Base-by-base conservation (phyloP, 1,140 invertebrate genomes). In the Mylabris phalerata region DNA sequence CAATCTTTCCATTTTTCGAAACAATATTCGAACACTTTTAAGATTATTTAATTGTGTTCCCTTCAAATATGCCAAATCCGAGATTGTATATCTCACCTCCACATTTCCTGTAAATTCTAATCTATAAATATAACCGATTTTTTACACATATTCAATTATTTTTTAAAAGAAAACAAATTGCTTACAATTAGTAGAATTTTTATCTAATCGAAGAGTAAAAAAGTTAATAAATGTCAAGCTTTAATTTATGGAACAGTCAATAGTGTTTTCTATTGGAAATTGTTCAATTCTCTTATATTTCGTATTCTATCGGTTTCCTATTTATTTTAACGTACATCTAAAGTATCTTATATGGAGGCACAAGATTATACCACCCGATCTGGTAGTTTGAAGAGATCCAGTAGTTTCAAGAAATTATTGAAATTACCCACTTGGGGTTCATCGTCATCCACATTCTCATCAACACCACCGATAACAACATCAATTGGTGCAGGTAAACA, bases 321-420 rank as follows among this genome's bases (percentile, higher is more conserved):
- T 19, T 19, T 19, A 19, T 19, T 19, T 19, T 19, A 19, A 19
- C 19, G 19, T 19, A 19, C 32, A 42, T 7, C 4, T 42, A 42
- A 42, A 7, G 9, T 42, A 7, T 11, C 3, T 13, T 68, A 56
- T 54, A 70, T 68, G 68, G 67, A 67, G 59, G 45, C 61, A 19
- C 60, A 62, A 64, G 70, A 71, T 63, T 70, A 66, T 69, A 69
- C 64, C 65, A 63, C 68, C 52, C 66, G 69, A 57, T 71, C 71
- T 49, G 69, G 70, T 52, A 69, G 77, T 66, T 67, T 81, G 67
- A 76, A 79, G 71, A 65, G 81, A 62, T 80, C 77, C 69, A 79
- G 77, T 62, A 82, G 80, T 67, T 80, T 83, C 65, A 83, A 83
- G 73, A 79, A 81, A 65, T 73, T 83, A 26, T 72, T 83, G 40